Evolutionary conservation across 2,888 invertebrate species (phyloP).

Genomic region (Callimorpha dominula): DNA sequence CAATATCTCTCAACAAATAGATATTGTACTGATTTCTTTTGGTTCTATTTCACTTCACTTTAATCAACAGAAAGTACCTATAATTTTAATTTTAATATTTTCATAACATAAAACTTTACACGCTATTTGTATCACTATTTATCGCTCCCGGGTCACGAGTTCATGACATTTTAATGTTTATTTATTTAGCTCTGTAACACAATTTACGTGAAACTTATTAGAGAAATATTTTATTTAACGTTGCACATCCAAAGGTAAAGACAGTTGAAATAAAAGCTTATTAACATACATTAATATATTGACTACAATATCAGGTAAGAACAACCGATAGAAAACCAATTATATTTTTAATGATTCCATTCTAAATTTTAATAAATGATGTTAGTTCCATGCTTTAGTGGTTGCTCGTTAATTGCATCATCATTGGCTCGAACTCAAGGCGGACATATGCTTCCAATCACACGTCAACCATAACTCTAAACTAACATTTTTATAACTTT

Average conservation of each 20-base stretch:
- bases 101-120: background rate
- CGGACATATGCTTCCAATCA: slow-evolving; percentile 56
- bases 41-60: no score
- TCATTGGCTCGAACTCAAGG: slow-evolving; percentile 35
- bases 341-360: slow-evolving; percentile 1
- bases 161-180: background rate
- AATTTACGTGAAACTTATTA: background rate
- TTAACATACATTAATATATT: no score
- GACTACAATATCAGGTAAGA: background rate
- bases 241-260: no score
- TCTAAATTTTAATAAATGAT: slow-evolving; percentile 30
- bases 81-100: background rate
- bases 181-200: background rate
- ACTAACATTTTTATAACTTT: slow-evolving; percentile 56
- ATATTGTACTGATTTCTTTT: no score
- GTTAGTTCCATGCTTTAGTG: slow-evolving; percentile 13
- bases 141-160: background rate
- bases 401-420: slow-evolving; percentile 19
- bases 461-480: slow-evolving; percentile 48
- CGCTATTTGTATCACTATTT: background rate
- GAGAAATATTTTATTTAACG: no score
- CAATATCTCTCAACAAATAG: no score
- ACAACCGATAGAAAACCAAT: background rate
- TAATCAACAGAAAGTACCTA: no score
- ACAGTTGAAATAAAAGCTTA: no score